Conservation (phyloP, 1,140 invertebrate genomes). For the Drosophila subpulchrella region DNA sequence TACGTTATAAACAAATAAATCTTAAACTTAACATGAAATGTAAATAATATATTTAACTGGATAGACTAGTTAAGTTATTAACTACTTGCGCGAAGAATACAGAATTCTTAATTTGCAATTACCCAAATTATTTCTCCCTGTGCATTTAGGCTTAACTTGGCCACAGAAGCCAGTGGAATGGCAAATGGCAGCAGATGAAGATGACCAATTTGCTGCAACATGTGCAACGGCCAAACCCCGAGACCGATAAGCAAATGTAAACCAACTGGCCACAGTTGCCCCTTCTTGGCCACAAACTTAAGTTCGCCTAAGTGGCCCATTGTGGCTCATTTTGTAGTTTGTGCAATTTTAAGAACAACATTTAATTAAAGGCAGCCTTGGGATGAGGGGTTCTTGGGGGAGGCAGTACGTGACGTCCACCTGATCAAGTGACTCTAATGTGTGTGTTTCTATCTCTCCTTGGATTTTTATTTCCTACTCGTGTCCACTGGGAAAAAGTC, state of each 20-base stretch:
- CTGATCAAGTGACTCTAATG: constrained; percentile 51
- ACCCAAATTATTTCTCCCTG: background rate
- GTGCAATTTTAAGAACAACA: constrained; percentile 77
- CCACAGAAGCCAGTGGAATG: constrained; percentile 23
- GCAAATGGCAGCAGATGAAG: constrained; percentile 64
- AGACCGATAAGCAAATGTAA: constrained; percentile 69
- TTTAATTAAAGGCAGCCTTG: constrained; percentile 68
- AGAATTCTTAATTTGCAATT: too few relatives aligned
- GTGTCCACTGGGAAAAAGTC: background rate
- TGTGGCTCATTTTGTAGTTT: constrained; percentile 77
- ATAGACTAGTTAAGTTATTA: too few relatives aligned
- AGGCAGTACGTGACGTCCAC: constrained; percentile 60
- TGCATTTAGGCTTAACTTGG: background rate
- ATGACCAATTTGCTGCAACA: constrained; percentile 78
- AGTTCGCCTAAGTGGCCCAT: constrained; percentile 66
- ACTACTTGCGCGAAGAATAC: too few relatives aligned
- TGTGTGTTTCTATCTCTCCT: constrained; percentile 15
- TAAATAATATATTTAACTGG: too few relatives aligned
- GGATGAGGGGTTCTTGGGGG: background rate
- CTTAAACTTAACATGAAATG: background rate
- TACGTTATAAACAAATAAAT: background rate
- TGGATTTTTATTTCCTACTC: background rate
- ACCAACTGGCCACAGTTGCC: constrained; percentile 12
- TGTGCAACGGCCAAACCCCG: constrained; percentile 41
- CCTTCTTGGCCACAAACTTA: background rate